Conservation (phyloP, 2,113 vertebrate genomes). For the Hyperoodon ampullatus region DNA sequence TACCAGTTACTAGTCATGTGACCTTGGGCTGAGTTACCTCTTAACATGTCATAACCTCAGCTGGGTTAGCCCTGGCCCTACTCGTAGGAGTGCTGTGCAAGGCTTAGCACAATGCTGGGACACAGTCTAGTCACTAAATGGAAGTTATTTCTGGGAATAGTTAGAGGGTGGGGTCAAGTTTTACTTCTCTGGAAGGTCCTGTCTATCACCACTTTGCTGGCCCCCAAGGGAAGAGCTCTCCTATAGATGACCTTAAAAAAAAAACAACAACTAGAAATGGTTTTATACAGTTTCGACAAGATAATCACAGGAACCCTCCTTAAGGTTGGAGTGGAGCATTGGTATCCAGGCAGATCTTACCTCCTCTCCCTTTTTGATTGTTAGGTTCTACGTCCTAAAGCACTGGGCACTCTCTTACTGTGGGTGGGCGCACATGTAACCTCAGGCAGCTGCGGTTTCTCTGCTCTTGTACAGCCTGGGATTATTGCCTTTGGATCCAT, state of each 20-base stretch:
- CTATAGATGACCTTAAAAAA: background rate
- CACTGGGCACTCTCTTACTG: background rate
- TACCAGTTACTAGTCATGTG: background rate
- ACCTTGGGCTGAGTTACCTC: background rate
- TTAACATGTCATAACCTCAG: background rate
- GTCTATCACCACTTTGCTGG: background rate
- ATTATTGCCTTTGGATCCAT: background rate
- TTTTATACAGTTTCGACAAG: background rate
- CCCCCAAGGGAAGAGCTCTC: background rate
- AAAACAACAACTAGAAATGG: background rate
- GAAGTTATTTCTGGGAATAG: background rate
- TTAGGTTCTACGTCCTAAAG: background rate
- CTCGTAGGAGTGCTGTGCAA: background rate
- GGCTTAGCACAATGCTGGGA: background rate
- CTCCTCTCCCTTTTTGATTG: background rate
- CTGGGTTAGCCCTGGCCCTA: background rate
- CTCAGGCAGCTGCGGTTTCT: background rate
- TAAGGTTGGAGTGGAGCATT: background rate
- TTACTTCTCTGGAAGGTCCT: background rate
- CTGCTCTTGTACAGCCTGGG: background rate
- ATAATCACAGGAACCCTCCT: background rate
- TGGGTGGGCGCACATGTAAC: fast-evolving
- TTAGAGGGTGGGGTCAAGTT: background rate
- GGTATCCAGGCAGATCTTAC: background rate
- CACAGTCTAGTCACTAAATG: background rate